Conservation (phyloP, 2,797 vertebrate species). For the Ptychobarbus kaznakovi region DNA sequence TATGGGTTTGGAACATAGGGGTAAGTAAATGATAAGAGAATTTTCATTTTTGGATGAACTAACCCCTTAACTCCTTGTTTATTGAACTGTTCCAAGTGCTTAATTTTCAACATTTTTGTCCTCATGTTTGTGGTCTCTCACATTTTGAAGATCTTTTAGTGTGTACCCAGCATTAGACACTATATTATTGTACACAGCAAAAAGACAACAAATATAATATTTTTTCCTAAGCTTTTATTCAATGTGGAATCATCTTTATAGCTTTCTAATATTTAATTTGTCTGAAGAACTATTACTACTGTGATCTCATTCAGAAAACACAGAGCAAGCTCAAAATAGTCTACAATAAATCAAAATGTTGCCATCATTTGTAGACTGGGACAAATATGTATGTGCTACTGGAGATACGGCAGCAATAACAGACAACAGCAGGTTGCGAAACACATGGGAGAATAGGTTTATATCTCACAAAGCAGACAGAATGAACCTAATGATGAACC, state of each 20-base stretch:
- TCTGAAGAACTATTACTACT: conserved; percentile 4
- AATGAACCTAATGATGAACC: background rate
- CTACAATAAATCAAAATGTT: conserved; percentile 23
- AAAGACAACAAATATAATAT: no score
- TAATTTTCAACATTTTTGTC: no score
- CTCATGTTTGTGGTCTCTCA: no score
- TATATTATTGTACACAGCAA: background rate
- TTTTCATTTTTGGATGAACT: background rate
- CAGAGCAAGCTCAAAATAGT: conserved; percentile 5
- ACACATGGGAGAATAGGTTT: conserved; percentile 37
- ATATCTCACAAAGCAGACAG: background rate
- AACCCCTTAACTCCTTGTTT: background rate
- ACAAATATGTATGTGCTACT: conserved; percentile 3
- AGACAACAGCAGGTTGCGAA: conserved; percentile 37
- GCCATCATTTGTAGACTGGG: conserved; percentile 1
- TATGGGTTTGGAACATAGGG: background rate
- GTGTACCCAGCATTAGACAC: background rate
- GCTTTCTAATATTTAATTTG: background rate
- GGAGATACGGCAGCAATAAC: conserved; percentile 37
- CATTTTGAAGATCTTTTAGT: no score
- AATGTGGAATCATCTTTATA: conserved; percentile 2
- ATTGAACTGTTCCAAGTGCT: no score
- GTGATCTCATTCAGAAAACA: conserved; percentile 24
- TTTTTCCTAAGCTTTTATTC: background rate
- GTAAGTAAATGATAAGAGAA: background rate